Evolutionary conservation across 1,140 invertebrate genomes (phyloP), one percentile per base, ranked within the genome.

Genomic region (Cheumatopsyche charites): DNA sequence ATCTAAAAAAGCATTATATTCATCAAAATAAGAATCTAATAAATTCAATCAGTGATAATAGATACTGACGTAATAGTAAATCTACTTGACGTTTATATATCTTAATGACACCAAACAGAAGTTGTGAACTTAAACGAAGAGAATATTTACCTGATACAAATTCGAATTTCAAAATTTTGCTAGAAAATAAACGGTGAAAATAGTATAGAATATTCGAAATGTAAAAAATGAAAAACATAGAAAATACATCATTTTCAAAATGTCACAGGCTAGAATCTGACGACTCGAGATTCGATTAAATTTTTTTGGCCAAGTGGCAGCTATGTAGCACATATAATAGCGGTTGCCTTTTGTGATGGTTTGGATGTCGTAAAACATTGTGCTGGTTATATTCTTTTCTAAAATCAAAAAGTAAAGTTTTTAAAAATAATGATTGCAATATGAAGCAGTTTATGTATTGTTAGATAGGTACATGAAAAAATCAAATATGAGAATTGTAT

Each of bases 321-420:
- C 66, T 5, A 68, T 15, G 17, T 42, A 49, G 23, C 66, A 68
- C 45, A 68, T 6, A 41, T 68, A 68, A 23, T 52, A 68, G 7
- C 66, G 66, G 9, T 47, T 47, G 9, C 66, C 66, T 55, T 55
- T 68, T 25, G 49, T 68, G 43, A 68, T 15, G 6, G 15, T 19
- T 13, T 68, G 21, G 3, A 19, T 12, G 21, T 68, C 26, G 45
- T 68, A 68, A 29, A 68, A 68, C 66, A 68, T 68, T n/a, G 13
- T 13, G 52, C 1, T n/a, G n/a, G n/a, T n/a, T n/a, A n/a, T n/a
- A n/a, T n/a, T n/a, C n/a, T n/a, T n/a, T n/a, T n/a, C n/a, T n/a
- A n/a, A n/a, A n/a, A n/a, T n/a, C n/a, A n/a, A n/a, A n/a, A n/a
- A n/a, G n/a, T n/a, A n/a, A n/a, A n/a, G n/a, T n/a, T n/a, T n/a